Evolutionary conservation across 2,797 vertebrate genomes (phyloP).

Genomic region (Sebastes hopkinsi): DNA sequence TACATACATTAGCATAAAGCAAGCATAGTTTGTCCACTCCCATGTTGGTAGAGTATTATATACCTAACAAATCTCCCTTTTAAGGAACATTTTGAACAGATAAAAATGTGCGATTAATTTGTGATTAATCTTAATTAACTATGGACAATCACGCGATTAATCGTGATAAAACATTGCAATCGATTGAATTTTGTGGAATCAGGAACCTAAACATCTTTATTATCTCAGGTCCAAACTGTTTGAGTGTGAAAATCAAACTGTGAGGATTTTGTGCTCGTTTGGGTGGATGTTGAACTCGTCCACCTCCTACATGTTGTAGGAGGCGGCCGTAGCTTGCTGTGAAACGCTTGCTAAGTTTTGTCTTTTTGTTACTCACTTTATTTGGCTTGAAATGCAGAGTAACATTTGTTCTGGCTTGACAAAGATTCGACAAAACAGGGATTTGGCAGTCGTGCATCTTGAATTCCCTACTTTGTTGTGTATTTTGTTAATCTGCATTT

Average conservation of each 20-base stretch:
- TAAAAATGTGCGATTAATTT: no score
- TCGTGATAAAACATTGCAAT: no score
- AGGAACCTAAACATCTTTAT: slow-evolving; percentile 6
- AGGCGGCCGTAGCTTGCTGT: slow-evolving; percentile 22
- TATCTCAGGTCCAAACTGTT: slow-evolving; percentile 8
- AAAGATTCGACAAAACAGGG: slow-evolving; percentile 12
- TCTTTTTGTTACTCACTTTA: slow-evolving; percentile 33
- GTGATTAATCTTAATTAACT: no score
- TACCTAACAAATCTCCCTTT: no score
- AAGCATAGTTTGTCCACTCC: no score
- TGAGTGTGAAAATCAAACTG: slow-evolving; percentile 25
- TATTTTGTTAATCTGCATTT: slow-evolving; percentile 23
- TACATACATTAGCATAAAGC: no score
- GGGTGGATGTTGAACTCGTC: slow-evolving; percentile 41
- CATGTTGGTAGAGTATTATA: no score
- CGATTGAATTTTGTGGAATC: background rate
- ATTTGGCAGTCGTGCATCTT: slow-evolving; percentile 11
- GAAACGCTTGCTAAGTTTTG: slow-evolving; percentile 23
- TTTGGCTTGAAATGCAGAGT: slow-evolving; percentile 29
- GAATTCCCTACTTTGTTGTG: slow-evolving; percentile 1
- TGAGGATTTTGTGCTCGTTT: slow-evolving; percentile 26
- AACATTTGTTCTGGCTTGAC: slow-evolving; percentile 15
- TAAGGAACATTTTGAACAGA: no score
- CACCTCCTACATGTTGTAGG: slow-evolving; percentile 53
- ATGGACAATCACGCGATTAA: no score